A percentile compares a stretch with the other conserved stretches of the same genome.
Evolutionary conservation across 1,140 invertebrate genomes (phyloP).

Genomic region (Drosophila equinoxialis): DNA sequence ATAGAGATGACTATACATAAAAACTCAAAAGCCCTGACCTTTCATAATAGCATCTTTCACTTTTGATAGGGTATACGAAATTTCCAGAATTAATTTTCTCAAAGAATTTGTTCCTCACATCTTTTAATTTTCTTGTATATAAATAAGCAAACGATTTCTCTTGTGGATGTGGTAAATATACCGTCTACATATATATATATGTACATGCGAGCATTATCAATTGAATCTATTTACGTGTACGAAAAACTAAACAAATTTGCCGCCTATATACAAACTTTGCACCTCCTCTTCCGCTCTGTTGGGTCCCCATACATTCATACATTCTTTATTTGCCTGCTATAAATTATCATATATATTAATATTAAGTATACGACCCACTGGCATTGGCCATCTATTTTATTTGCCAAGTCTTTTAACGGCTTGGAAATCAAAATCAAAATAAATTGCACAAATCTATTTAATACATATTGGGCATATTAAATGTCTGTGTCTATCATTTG

Average conservation of each 20-base stretch:
- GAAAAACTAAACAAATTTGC: conserved; percentile 27
- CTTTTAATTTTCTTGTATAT: conserved; percentile 28
- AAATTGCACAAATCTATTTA: background rate
- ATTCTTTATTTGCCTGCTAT: conserved; percentile 45
- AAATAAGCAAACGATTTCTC: conserved; percentile 1
- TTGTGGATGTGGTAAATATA: conserved; percentile 2
- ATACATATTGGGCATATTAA: no score
- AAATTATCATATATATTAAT: conserved; percentile 35
- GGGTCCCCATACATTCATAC: background rate
- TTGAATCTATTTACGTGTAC: conserved; percentile 18
- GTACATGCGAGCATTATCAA: background rate
- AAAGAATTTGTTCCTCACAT: background rate
- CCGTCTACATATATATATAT: background rate
- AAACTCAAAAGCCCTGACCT: conserved; percentile 3
- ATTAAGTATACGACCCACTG: conserved; percentile 25
- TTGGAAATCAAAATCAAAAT: conserved; percentile 9
- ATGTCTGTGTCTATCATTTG: background rate
- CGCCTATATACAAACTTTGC: background rate
- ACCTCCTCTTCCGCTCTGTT: background rate
- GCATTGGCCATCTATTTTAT: conserved; percentile 5
- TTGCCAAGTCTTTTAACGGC: conserved; percentile 2
- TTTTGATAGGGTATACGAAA: conserved; percentile 10
- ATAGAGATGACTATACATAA: background rate
- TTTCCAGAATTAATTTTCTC: conserved; percentile 34
- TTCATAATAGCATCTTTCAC: conserved; percentile 3